Conservation (phyloP, 2,113 vertebrate genomes). For the Carassius carassius region DNA sequence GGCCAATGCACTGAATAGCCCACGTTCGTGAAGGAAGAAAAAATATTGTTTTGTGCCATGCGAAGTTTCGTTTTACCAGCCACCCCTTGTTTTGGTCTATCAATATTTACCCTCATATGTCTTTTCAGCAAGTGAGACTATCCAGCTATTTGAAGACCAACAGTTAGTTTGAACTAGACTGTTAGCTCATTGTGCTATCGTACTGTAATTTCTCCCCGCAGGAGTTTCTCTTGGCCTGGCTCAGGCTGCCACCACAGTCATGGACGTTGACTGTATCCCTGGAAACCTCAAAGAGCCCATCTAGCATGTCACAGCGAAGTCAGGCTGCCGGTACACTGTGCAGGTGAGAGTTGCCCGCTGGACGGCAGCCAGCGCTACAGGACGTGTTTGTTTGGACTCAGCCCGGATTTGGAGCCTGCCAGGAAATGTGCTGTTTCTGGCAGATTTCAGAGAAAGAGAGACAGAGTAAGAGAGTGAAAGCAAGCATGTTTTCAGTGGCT, state of each 20-base stretch:
- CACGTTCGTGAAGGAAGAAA: background rate
- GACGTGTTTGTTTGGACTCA: conserved; percentile 88
- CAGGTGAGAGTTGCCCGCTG: conserved; percentile 83
- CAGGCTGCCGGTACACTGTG: conserved; percentile 77
- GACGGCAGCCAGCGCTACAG: conserved; percentile 67
- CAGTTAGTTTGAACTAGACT: conserved; percentile 43
- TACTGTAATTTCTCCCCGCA: conserved; percentile 50
- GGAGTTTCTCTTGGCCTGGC: conserved; percentile 56
- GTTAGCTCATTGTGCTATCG: conserved; percentile 54
- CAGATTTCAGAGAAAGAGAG: conserved; percentile 77
- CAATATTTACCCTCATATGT: conserved; percentile 49
- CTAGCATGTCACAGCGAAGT: conserved; percentile 53
- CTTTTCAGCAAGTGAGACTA: conserved; percentile 37
- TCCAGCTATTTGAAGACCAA: conserved; percentile 44
- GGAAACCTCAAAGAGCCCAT: conserved; percentile 63
- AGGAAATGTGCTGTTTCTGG: conserved; percentile 87
- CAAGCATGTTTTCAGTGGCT: conserved; percentile 73
- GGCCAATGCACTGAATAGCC: background rate
- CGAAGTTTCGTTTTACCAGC: conserved; percentile 27
- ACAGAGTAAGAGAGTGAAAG: conserved; percentile 35
- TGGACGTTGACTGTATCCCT: conserved; percentile 42
- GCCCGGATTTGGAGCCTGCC: conserved; percentile 76
- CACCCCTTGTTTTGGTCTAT: conserved; percentile 44
- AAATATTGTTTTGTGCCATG: background rate
- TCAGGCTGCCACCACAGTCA: conserved; percentile 17